A percentile compares a stretch with the other conserved stretches of the same genome.
Conservation (phyloP, 2,888 invertebrate species). For the Limnephilus lunatus region DNA sequence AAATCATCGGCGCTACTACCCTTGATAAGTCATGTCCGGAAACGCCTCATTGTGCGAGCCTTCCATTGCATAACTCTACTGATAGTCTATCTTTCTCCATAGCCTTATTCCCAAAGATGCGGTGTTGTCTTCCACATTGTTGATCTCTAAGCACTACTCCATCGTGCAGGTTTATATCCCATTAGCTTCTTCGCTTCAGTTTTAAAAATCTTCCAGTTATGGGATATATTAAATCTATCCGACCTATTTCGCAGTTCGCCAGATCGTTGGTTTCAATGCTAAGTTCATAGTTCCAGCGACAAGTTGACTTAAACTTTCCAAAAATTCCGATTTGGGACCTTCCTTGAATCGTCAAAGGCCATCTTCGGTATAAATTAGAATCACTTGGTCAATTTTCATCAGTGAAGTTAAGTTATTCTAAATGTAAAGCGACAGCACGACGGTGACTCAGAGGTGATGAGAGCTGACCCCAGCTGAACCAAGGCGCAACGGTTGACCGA, state of each 20-base stretch:
- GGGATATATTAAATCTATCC: not conserved
- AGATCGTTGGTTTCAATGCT: not conserved
- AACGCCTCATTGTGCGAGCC: no score
- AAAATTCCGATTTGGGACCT: not conserved
- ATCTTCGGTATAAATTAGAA: not conserved
- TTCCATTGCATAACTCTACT: not conserved
- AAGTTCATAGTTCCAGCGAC: not conserved
- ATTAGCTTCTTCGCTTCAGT: not conserved
- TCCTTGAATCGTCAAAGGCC: not conserved
- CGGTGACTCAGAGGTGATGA: constrained; percentile 4
- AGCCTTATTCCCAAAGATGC: no score
- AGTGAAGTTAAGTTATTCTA: not conserved
- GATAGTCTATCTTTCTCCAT: not conserved
- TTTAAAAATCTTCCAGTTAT: no score
- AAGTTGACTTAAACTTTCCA: not conserved
- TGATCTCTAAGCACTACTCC: no score
- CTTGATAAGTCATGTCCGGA: not conserved
- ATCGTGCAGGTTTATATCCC: not conserved
- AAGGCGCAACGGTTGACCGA: constrained; percentile 29
- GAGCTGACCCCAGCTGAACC: not conserved
- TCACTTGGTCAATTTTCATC: not conserved
- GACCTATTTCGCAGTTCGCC: not conserved
- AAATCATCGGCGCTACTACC: not conserved
- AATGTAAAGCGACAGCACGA: not conserved
- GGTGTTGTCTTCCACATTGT: not conserved